Conservation (phyloP, 2,888 invertebrate genomes). For the Hemistola chrysoprasaria region DNA sequence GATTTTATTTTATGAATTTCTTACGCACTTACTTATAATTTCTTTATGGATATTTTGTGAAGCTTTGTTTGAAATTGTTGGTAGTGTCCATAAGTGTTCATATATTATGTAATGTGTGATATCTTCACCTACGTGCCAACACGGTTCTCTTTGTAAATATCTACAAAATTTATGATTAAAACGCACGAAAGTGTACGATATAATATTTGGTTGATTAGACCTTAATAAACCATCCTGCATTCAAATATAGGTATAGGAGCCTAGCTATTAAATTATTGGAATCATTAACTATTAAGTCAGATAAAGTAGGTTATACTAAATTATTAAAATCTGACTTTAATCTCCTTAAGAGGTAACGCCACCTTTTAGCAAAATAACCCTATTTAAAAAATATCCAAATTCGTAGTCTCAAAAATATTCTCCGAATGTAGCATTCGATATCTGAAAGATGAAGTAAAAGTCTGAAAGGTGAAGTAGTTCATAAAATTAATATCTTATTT, state of each 20-base stretch:
- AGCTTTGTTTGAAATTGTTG: constrained; percentile 16
- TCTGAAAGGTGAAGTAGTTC: too few relatives aligned
- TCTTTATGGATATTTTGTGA: constrained; percentile 13
- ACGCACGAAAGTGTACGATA: constrained; percentile 1
- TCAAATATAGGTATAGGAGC: too few relatives aligned
- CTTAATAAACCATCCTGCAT: constrained; percentile 3
- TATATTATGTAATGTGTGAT: constrained; percentile 43
- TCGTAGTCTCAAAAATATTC: too few relatives aligned
- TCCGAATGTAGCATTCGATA: too few relatives aligned
- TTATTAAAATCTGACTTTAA: constrained; percentile 4
- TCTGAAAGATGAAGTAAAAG: too few relatives aligned
- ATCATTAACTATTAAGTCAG: too few relatives aligned
- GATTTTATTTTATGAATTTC: constrained; percentile 25
- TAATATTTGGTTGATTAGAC: constrained; percentile 6
- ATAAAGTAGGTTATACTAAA: constrained; percentile 1
- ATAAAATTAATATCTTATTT: too few relatives aligned
- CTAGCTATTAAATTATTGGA: too few relatives aligned
- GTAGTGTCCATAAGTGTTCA: constrained; percentile 31
- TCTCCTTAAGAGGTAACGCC: too few relatives aligned
- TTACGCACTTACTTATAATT: constrained; percentile 26
- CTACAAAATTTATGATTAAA: not conserved
- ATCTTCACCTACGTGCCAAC: constrained; percentile 45
- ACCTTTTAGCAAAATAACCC: too few relatives aligned
- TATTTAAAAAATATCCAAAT: too few relatives aligned
- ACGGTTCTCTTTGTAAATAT: constrained; percentile 35